Evolutionary conservation across 2,888 invertebrate species (phyloP).

Genomic region (Habroteleia sp.): DNA sequence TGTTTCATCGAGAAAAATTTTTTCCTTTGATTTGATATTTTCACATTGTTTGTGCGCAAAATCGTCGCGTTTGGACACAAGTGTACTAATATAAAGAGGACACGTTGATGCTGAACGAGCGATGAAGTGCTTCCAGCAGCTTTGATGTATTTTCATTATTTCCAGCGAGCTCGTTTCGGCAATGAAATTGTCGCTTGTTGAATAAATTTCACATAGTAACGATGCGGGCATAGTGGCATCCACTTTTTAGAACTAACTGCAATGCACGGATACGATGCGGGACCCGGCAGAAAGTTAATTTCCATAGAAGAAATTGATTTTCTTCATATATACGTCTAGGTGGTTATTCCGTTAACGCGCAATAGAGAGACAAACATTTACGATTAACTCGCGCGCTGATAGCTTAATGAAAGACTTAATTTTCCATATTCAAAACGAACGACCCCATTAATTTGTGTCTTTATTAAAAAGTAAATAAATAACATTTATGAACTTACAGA

Average conservation of each 20-base stretch:
- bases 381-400: too few relatives aligned
- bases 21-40: constrained; percentile 12
- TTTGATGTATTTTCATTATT: constrained; percentile 61
- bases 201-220: constrained; percentile 60
- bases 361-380: constrained; percentile 11
- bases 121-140: constrained; percentile 28
- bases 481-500: too few relatives aligned
- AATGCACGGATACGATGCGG: constrained; percentile 53
- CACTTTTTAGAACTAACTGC: constrained; percentile 54
- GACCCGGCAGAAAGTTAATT: constrained; percentile 63
- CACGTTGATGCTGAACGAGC: constrained; percentile 21
- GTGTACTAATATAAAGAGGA: constrained; percentile 36
- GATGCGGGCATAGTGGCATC: constrained; percentile 56
- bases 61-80: constrained; percentile 13
- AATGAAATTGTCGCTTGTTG: constrained; percentile 59
- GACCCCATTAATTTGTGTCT: too few relatives aligned
- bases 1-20: too few relatives aligned
- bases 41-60: constrained; percentile 22
- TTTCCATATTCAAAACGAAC: too few relatives aligned
- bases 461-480: too few relatives aligned
- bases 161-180: constrained; percentile 31
- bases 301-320: constrained; percentile 63
- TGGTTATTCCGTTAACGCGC: constrained; percentile 25
- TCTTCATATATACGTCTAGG: constrained; percentile 21
- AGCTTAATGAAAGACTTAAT: too few relatives aligned